Conservation (phyloP, 2,888 invertebrate species). For the Caenorhabditis wallacei region DNA sequence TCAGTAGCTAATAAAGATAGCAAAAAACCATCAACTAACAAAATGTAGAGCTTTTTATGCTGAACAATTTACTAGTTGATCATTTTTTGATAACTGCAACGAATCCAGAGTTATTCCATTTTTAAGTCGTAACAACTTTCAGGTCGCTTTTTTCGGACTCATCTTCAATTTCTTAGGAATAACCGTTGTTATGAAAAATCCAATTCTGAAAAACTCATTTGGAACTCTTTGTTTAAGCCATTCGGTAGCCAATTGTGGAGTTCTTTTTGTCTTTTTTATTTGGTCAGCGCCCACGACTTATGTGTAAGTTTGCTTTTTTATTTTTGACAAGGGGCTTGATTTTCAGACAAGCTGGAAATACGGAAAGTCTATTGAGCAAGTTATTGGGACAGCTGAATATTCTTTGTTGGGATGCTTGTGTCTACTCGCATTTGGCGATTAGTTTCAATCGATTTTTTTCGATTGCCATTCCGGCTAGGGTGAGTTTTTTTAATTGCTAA, state of each 20-base stretch:
- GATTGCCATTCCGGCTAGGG: conserved; percentile 68
- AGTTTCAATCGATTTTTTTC: conserved; percentile 70
- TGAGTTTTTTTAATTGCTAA: conserved; percentile 21
- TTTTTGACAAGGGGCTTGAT: neutral
- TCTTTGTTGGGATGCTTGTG: conserved; percentile 72
- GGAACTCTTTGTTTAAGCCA: conserved; percentile 68
- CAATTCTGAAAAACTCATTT: conserved; percentile 67
- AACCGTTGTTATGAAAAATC: conserved; percentile 59
- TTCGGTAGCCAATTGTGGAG: conserved; percentile 67
- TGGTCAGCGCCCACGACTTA: conserved; percentile 64
- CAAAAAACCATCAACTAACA: too few species aligned
- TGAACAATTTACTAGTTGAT: too few species aligned
- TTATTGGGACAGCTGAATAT: conserved; percentile 70
- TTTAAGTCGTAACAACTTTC: too few species aligned
- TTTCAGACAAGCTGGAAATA: conserved; percentile 44
- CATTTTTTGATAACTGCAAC: too few species aligned
- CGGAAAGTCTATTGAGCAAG: conserved; percentile 35
- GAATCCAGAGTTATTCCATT: too few species aligned
- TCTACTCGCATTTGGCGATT: conserved; percentile 71
- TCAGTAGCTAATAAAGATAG: too few species aligned
- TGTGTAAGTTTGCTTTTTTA: conserved; percentile 41
- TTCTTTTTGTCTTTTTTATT: conserved; percentile 63
- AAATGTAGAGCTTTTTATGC: too few species aligned
- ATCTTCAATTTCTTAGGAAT: conserved; percentile 65
- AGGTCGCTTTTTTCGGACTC: conserved; percentile 63